Evolutionary conservation across 2,797 vertebrate species (phyloP).

Genomic region (Onychomys leucogaster): DNA sequence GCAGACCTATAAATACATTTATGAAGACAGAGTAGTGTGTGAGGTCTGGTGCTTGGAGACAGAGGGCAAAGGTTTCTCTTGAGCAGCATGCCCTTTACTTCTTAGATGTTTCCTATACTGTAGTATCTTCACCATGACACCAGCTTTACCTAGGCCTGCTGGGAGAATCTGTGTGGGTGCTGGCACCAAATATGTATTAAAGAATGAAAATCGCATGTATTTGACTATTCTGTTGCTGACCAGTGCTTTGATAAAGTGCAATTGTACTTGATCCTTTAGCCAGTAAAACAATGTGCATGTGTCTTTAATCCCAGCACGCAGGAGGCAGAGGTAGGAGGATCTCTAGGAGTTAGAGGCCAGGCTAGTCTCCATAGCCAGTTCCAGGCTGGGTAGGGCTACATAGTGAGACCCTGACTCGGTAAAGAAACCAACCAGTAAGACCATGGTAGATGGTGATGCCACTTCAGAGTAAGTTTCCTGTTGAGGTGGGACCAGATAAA

Average conservation of each 20-base stretch:
- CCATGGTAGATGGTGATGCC: neutral
- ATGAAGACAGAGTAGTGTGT: neutral
- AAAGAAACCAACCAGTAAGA: neutral
- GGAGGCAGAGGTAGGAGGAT: neutral
- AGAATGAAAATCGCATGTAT: neutral
- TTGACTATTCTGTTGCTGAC: neutral
- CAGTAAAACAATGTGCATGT: neutral
- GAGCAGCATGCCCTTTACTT: neutral
- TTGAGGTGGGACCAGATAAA: neutral
- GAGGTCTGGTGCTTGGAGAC: conserved; percentile 39
- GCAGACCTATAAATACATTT: conserved; percentile 15
- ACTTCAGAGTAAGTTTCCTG: neutral
- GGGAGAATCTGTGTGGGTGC: neutral
- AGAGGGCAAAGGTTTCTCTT: conserved; percentile 52
- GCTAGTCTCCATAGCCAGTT: neutral
- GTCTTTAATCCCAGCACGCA: neutral
- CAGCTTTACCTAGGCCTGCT: neutral
- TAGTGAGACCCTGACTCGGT: neutral
- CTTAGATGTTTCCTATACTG: neutral
- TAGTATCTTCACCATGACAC: neutral
- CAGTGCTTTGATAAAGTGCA: neutral
- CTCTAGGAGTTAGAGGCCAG: neutral
- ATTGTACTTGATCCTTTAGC: neutral
- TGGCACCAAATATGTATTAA: neutral
- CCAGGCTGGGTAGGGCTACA: neutral